phyloP scores from a whole-genome alignment of 37 sponge, comb jelly and placozoan genomes.

The Geodia barretti region DNA sequence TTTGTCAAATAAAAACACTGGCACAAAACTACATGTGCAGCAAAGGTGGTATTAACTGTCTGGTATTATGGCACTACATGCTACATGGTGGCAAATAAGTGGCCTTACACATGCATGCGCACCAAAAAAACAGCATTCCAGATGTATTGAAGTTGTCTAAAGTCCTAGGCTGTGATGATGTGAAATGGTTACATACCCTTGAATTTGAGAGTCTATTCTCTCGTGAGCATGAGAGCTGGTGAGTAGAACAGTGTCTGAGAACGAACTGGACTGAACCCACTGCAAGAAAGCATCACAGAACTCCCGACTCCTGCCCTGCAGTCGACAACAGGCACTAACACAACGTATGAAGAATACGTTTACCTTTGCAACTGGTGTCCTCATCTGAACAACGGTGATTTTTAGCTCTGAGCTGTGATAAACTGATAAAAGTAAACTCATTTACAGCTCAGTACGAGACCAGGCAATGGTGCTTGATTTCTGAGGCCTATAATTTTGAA shows the following conservation, averaged over 20 bases:
- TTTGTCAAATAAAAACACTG: too few species aligned
- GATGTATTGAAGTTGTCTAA: too few species aligned
- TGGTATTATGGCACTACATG: background rate
- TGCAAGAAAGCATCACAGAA: conserved; percentile 38
- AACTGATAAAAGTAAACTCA: conserved; percentile 28
- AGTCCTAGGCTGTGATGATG: too few species aligned
- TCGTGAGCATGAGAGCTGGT: conserved; percentile 58
- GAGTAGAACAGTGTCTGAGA: conserved; percentile 34
- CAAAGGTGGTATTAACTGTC: background rate
- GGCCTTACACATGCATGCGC: too few species aligned
- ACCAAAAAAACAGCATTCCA: too few species aligned
- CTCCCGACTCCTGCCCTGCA: conserved; percentile 15
- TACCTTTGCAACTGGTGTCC: conserved; percentile 74
- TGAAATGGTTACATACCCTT: conserved; percentile 28
- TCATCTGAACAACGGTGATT: conserved; percentile 49
- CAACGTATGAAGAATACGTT: background rate
- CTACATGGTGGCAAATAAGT: too few species aligned
- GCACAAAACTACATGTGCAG: background rate
- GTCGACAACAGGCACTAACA: too few species aligned
- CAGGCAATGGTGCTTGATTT: background rate
- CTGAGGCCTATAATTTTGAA: too few species aligned
- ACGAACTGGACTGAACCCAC: conserved; percentile 30
- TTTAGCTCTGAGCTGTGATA: conserved; percentile 22
- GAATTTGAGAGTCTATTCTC: conserved; percentile 58
- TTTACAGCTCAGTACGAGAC: too few species aligned